Conservation (phyloP, 2,113 vertebrate genomes). For the Montifringilla adamsi region DNA sequence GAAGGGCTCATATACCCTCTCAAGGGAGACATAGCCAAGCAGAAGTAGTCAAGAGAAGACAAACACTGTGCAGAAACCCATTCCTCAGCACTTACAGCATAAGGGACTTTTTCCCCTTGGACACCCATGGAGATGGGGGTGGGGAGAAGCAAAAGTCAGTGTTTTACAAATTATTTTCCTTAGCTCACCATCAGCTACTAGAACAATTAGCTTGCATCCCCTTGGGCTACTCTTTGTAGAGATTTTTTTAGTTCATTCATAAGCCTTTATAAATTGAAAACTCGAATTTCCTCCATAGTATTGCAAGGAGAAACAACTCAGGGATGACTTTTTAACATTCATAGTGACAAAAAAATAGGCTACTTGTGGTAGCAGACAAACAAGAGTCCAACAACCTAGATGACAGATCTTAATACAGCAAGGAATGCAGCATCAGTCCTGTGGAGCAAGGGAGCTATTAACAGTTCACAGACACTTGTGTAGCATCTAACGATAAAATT, state of each 20-base stretch:
- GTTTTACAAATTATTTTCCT: slow-evolving; percentile 54
- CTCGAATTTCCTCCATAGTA: not conserved
- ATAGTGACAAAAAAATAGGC: not conserved
- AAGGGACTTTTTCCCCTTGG: not conserved
- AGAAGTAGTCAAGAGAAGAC: not conserved
- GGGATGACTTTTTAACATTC: not conserved
- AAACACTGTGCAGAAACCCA: not conserved
- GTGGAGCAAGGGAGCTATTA: not conserved
- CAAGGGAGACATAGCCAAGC: not conserved
- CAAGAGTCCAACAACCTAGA: not conserved
- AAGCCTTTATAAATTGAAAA: slow-evolving; percentile 55
- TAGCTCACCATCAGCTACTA: slow-evolving; percentile 45
- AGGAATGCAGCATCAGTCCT: not conserved
- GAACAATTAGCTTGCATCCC: slow-evolving; percentile 38
- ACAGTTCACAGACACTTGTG: not conserved
- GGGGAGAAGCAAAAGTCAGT: not conserved
- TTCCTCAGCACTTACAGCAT: not conserved
- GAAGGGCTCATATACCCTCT: not conserved
- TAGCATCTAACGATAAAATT: not conserved
- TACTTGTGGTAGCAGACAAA: not conserved
- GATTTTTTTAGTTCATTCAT: slow-evolving; percentile 57
- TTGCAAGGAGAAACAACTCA: not conserved
- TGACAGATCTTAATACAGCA: not conserved
- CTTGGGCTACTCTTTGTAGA: slow-evolving; percentile 26
- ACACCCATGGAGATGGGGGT: not conserved